Evolutionary conservation across 2,888 invertebrate genomes (phyloP), one percentile per base, ranked within the genome.

Genomic region (Xanthia togata): DNA sequence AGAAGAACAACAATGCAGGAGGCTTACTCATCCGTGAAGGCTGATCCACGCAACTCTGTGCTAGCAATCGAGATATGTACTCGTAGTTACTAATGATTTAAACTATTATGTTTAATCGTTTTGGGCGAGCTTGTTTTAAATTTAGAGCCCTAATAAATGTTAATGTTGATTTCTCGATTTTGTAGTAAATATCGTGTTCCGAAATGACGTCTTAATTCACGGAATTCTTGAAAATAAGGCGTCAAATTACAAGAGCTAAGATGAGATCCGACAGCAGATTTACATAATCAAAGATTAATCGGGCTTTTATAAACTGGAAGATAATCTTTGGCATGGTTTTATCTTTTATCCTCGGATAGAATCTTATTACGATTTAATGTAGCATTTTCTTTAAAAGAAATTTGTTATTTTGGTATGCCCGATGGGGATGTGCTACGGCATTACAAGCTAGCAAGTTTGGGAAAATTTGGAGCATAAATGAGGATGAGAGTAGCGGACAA

Each of bases 1-100:
- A 76, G 79, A 72, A 86, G 71, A 55, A 38, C 62, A 69, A 82
- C 44, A 47, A 80, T 72, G 60, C 50, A 68, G 50, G 6, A 38
- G 0, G 67, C 8, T 72, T 23, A 79, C 79, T 47, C 65, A 60
- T 62, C 55, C 65, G 31, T 65, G 68, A 84, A 83, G 84, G 73
- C 23, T 44, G 20, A 31, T n/a, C 2, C 20, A 41, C 4, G 20
- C 1, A 44, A 26, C 26, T 47, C 1, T 23, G 53, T 65, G n/a
- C 2, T 57, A 57, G n/a, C n/a, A 4, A 59, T 35, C 11, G 0
- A 4, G 1, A n/a, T 26, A 44, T 9, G 35, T 23, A 14, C n/a
- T n/a, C n/a, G 20, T 14, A 2, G 1, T 31, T 44, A 26, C 3
- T 31, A 41, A 41, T 26, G 23, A 17, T 50, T 50, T 17, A 44